Evolutionary conservation across 2,113 vertebrate genomes (phyloP), one percentile per base, ranked within the genome.

Genomic region (Tenrec ecaudatus): DNA sequence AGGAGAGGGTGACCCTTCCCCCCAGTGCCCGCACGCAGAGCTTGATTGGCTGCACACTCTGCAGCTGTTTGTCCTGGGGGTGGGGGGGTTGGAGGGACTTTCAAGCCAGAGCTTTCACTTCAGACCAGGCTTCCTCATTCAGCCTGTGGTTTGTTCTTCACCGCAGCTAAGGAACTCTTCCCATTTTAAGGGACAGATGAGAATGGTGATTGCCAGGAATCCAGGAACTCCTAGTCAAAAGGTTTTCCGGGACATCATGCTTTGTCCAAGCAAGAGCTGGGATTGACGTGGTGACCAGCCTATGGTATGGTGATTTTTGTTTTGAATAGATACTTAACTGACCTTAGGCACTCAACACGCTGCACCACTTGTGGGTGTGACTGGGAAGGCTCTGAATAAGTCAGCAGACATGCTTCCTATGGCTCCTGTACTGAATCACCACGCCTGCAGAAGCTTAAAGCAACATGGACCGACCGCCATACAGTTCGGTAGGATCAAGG

Each of bases 391-490:
- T 62, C 12, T 81, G 47, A 1, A 1, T 53, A 22, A 81, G 73
- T 68, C n/a, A 31, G 22, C 19, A 22, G 31, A 2, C 68, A 57
- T 0, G 2, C 84, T 82, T 81, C n/a, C 33, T 20, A 0, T 38
- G 69, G 81, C 10, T 58, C 19, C 40, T 33, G 0, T 64, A 69
- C 57, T 23, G 22, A 25, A 14, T 68, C 16, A 43, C 33, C 19
- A 6, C 40, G 20, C 29, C 64, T 33, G 7, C 12, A 68, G 25
- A 6, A 33, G 20, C 60, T 85, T 25, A 20, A 33, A 64, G 43
- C 33, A n/a, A 71, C 43, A 14, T 8, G 22, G 0, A 43, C 20
- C 31, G 11, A 2, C n/a, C 14, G 3, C 0, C 47, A 10, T 53
- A 5, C 47, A 4, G 64, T 66, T 81, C 33, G 38, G 31, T 9